Evolutionary conservation across 2,113 vertebrate genomes (phyloP).

Genomic region (Vombatus ursinus): DNA sequence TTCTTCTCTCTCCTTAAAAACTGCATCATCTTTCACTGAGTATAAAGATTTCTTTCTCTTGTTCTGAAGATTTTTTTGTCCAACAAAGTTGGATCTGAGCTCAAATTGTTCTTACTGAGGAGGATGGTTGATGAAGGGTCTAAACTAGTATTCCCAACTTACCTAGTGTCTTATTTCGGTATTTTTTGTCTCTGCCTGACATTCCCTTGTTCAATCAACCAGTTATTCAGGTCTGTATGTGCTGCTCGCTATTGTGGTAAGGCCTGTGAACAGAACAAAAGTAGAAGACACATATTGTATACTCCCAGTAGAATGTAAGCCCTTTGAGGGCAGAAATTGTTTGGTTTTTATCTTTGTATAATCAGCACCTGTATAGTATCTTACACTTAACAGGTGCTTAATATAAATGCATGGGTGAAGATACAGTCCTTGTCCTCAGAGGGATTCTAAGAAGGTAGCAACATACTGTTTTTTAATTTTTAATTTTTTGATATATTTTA

Average conservation of each 20-base stretch:
- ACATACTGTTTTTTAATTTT: background rate
- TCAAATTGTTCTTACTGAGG: background rate
- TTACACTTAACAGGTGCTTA: background rate
- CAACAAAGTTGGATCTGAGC: background rate
- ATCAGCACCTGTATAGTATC: background rate
- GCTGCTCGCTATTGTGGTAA: background rate
- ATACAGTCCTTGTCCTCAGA: background rate
- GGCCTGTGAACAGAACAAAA: background rate
- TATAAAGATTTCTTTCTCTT: background rate
- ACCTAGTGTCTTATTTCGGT: background rate
- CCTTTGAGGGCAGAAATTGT: background rate
- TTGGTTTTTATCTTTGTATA: background rate
- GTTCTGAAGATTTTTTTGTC: background rate
- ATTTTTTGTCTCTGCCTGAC: background rate
- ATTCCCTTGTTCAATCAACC: background rate
- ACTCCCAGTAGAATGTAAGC: background rate
- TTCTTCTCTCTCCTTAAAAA: background rate
- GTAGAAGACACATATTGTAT: background rate
- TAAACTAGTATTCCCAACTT: background rate
- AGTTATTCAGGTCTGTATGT: background rate
- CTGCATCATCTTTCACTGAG: background rate
- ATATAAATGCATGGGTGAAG: background rate
- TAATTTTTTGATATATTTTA: background rate
- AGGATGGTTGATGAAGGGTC: background rate
- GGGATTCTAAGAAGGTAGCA: background rate